A percentile compares a stretch with the other conserved stretches of the same genome.
These are phyloP conservation scores for Cassiopea andromeda DNA, from an alignment of 30 jellyfish, hydroid and myxozoan genomes.

Conservation along the genomic window DNA sequence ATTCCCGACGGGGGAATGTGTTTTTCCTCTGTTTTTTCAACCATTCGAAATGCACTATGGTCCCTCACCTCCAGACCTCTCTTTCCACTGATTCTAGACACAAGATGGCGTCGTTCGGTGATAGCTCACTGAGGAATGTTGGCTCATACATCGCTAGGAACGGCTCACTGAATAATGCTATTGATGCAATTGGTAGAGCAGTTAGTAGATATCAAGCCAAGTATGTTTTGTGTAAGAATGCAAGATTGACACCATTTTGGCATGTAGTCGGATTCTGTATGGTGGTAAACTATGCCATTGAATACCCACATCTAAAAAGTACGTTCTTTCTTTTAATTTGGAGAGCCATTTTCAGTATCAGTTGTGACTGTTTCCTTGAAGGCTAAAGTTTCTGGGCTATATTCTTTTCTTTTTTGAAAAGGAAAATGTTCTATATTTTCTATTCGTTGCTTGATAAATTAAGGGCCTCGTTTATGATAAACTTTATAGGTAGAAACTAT, in stretches of 20 bases:
- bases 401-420: too few species aligned
- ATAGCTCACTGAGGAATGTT: constrained; percentile 48
- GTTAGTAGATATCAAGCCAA: constrained; percentile 47
- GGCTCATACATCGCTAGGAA: constrained; percentile 68
- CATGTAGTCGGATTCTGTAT: constrained; percentile 63
- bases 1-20: too few species aligned
- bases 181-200: constrained; percentile 56
- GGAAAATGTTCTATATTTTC: too few species aligned
- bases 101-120: constrained; percentile 75
- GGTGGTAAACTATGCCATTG: constrained; percentile 47
- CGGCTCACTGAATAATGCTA: constrained; percentile 47
- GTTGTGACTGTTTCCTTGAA: not conserved
- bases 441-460: too few species aligned
- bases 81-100: not conserved
- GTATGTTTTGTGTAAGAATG: constrained; percentile 53
- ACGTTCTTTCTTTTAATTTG: not conserved
- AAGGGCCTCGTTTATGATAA: too few species aligned
- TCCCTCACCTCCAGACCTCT: not conserved
- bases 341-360: not conserved
- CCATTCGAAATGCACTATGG: constrained; percentile 24
- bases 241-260: constrained; percentile 75
- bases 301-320: constrained; percentile 60
- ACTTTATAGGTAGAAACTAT: too few species aligned
- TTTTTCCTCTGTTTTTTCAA: not conserved
- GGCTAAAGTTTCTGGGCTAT: too few species aligned